Base-by-base conservation (phyloP, 2,797 vertebrate species). In the Malurus leucopterus region DNA sequence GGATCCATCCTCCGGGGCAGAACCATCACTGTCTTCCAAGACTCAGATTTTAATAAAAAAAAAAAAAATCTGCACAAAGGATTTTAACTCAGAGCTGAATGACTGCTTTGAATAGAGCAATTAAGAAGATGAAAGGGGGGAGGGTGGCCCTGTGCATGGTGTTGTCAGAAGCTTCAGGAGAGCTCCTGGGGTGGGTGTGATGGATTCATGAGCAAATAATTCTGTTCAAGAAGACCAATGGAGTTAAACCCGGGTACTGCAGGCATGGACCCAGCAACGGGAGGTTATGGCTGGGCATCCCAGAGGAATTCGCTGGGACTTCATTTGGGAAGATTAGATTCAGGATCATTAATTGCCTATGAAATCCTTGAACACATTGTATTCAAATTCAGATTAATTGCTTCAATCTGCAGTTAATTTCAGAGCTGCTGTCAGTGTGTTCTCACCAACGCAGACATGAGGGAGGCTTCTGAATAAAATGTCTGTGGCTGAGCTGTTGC, bases 351-450 rank as follows among this genome's bases (percentile, higher is more conserved):
- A 64, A 34, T 71, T 61, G 20, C 30, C 40, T 41, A 23, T 12
- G 6, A 82, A 74, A 61, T 24, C 44, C 41, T 79, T 24, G 23
- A 77, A 73, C 22, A 29, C 8, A 11, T 57, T 30, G 8, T 38
- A 41, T 76, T 82, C 55, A 77, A 87, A 90, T 80, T 69, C 26
- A 57, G 57, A 80, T 50, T 53, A 54, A 55, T 74, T 70, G 10
- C 54, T 68, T 30, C 41, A 44, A 38, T 18, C 62, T 61, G 54
- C 74, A 50, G 44, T 27, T 43, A n/a, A 46, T 71, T 70, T 74
- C 62, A 71, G 62, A 46, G 46, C 21, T 76, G 36, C 53, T 71
- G 75, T 54, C 53, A 57, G 21, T 14, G 17, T 4, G 1, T 38
- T 50, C 44, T 76, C 16, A 15, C 11, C 1, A 5, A 50, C 27